phyloP scores from a whole-genome alignment of 2,113 vertebrate genomes.

The Canis aureus region DNA sequence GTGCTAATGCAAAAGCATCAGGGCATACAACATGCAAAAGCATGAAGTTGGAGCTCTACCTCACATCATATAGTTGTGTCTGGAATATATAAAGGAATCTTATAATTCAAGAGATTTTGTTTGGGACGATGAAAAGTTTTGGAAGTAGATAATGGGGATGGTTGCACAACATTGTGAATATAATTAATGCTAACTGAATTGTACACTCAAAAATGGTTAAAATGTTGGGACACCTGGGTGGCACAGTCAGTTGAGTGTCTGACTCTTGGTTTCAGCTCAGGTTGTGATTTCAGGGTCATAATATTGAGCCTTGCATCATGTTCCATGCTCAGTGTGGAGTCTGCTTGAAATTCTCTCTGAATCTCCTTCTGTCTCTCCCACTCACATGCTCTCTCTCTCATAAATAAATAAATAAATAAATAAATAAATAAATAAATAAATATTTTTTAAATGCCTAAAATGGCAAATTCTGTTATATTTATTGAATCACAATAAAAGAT shows the following conservation, averaged over 20 bases:
- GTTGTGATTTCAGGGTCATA: neutral
- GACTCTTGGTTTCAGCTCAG: neutral
- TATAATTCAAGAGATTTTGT: constrained; percentile 51
- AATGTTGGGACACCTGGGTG: neutral
- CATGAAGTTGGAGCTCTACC: neutral
- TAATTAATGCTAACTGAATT: constrained; percentile 14
- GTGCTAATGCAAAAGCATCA: neutral
- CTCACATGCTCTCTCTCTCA: neutral
- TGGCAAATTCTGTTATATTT: neutral
- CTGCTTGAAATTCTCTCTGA: too few relatives aligned
- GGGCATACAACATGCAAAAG: neutral
- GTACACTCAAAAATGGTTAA: constrained; percentile 26
- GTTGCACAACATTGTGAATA: constrained; percentile 1
- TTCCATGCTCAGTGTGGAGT: neutral
- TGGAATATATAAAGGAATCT: constrained; percentile 17
- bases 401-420: neutral
- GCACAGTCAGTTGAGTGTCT: neutral
- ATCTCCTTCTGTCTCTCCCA: neutral
- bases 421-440: neutral
- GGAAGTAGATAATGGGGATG: neutral
- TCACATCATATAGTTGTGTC: neutral
- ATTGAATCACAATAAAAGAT: constrained; percentile 4
- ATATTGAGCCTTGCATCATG: neutral
- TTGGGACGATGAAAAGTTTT: constrained; percentile 49
- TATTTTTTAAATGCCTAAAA: constrained; percentile 10